Conservation (phyloP, 2,888 invertebrate genomes). For the Sesia apiformis region DNA sequence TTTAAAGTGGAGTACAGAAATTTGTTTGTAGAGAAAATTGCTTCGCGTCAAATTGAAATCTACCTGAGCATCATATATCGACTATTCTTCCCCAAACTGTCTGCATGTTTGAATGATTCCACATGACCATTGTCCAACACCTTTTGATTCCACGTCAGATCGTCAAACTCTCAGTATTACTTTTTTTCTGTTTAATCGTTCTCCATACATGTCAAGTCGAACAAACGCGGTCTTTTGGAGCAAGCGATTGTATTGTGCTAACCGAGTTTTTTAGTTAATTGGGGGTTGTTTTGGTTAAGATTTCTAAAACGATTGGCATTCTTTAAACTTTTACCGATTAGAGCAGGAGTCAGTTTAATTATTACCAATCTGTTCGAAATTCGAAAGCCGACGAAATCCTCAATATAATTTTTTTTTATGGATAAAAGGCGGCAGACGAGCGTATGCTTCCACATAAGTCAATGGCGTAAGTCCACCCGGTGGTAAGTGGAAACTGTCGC, state of each 20-base stretch:
- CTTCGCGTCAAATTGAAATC: conserved; percentile 31
- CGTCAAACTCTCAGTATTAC: conserved; percentile 29
- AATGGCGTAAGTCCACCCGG: too few relatives aligned
- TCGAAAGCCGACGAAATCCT: too few relatives aligned
- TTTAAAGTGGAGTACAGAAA: background rate
- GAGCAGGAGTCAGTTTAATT: too few relatives aligned
- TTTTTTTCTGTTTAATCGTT: conserved; percentile 33
- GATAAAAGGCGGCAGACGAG: too few relatives aligned
- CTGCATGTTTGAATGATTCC: conserved; percentile 41
- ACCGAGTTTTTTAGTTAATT: too few relatives aligned
- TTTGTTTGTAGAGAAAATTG: conserved; percentile 52
- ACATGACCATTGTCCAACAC: conserved; percentile 70
- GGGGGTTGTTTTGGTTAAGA: too few relatives aligned
- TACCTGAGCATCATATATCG: conserved; percentile 54
- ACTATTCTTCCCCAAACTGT: conserved; percentile 43
- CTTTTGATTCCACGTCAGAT: conserved; percentile 58
- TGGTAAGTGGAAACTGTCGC: too few relatives aligned
- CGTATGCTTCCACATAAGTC: too few relatives aligned
- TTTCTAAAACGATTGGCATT: too few relatives aligned
- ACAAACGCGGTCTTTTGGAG: conserved; percentile 32
- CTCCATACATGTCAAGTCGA: conserved; percentile 46
- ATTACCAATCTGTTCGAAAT: too few relatives aligned
- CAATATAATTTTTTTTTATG: too few relatives aligned
- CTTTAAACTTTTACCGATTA: too few relatives aligned
- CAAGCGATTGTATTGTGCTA: conserved; percentile 32